These are phyloP conservation scores for Castor canadensis DNA, from an alignment of 2,113 vertebrate species.

Conservation along the genomic window DNA sequence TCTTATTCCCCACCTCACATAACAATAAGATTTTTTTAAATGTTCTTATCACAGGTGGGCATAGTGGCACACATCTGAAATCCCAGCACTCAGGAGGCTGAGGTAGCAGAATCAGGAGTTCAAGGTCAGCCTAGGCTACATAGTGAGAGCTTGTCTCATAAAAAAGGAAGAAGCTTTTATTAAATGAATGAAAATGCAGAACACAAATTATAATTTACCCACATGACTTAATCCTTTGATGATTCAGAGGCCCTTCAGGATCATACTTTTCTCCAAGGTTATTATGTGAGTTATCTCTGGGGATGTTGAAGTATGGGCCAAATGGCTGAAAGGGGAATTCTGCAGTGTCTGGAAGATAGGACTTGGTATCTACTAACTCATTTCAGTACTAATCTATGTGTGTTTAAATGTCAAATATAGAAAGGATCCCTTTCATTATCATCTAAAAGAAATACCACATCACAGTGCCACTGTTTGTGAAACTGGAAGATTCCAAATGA, in stretches of 20 bases:
- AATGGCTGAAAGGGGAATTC: constrained; percentile 44
- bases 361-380: not conserved
- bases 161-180: not conserved
- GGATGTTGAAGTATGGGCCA: not conserved
- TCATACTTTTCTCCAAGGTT: constrained; percentile 3
- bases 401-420: constrained; percentile 42
- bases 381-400: not conserved
- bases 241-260: not conserved
- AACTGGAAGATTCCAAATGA: constrained; percentile 18
- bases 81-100: no score
- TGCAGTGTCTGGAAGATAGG: constrained; percentile 13
- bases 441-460: constrained; percentile 8
- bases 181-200: constrained; percentile 46
- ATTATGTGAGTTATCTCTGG: not conserved
- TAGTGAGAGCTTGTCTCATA: not conserved
- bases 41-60: constrained; percentile 6
- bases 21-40: no score
- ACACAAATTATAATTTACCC: constrained; percentile 17
- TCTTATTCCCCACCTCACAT: no score
- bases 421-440: not conserved
- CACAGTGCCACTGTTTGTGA: not conserved
- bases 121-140: not conserved
- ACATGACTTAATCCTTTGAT: constrained; percentile 9
- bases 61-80: no score
- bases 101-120: no score